phyloP scores from a whole-genome alignment of 1,140 invertebrate species.

The Sesamia nonagrioides region DNA sequence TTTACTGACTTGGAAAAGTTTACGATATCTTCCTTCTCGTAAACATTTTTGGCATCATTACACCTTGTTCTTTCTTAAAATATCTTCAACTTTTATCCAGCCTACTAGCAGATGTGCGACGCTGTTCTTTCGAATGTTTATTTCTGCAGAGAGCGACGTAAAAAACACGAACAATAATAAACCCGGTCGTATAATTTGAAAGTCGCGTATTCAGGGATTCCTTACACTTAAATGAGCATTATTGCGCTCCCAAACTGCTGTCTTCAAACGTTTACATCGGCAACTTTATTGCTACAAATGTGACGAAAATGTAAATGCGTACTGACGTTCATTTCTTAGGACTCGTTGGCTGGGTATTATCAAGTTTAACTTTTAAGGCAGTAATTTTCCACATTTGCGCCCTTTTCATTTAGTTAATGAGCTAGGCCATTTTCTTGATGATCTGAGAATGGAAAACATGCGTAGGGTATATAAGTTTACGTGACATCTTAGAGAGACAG shows the following conservation, averaged over 20 bases:
- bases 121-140: neutral
- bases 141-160: neutral
- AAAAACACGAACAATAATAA: constrained; percentile 52
- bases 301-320: constrained; percentile 70
- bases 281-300: constrained; percentile 71
- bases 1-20: too few species aligned
- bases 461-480: neutral
- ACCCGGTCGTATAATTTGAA: constrained; percentile 53
- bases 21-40: too few species aligned
- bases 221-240: constrained; percentile 72
- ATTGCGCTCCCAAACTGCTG: constrained; percentile 66
- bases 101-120: neutral
- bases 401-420: constrained; percentile 36
- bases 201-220: constrained; percentile 59
- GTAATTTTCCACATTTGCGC: constrained; percentile 5
- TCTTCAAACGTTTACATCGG: constrained; percentile 66
- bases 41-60: too few species aligned
- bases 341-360: constrained; percentile 32
- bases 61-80: too few species aligned
- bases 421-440: neutral
- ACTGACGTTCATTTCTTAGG: constrained; percentile 45
- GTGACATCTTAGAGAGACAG: neutral
- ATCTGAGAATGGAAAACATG: neutral
- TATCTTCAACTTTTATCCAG: neutral
- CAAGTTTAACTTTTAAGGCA: constrained; percentile 18